Base-by-base conservation (phyloP, 2,797 vertebrate genomes). In the Serranus cabrilla region DNA sequence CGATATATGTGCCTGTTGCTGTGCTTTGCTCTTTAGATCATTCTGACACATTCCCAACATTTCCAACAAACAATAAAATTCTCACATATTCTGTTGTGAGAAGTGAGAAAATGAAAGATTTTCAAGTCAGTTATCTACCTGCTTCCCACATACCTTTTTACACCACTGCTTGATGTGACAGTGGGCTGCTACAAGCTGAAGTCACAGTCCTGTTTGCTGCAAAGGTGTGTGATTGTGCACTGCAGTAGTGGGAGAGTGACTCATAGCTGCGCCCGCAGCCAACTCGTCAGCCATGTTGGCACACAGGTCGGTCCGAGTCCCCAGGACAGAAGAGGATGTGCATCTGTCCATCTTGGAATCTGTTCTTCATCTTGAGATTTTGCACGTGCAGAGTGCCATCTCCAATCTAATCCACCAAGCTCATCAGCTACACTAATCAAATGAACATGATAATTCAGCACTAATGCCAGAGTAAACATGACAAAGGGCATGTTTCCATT, bases 181-280 rank as follows among this genome's bases (percentile, higher is more conserved):
- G 75, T 56, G 59, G 40, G 65, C 68, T 78, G 79, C 81, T 65
- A 68, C 37, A 65, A 58, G 62, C 83, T 84, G 80, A 91, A 74
- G 74, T 83, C 83, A 80, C 76, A 64, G 47, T 64, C 63, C 74
- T 80, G 63, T 20, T 47, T 87, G 76, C 84, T 75, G 84, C 60
- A 80, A 81, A 84, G 56, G 75, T 81, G 76, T 87, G 85, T 71
- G 82, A 71, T 5, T 57, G 67, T 81, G 77, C 81, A 86, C 83
- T 88, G 89, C 87, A 89, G 88, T 80, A 89, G 81, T 72, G 71
- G 64, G 76, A 83, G 86, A 65, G 80, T 94, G 92, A 94, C 81
- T 94, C 92, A 94, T 90, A 80, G 83, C 78, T 82, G 77, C 75
- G 67, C 64, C 70, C 51, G 27, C 84, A 88, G 85, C 82, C 87